Conservation (phyloP, 2,113 vertebrate species). For the Maccullochella peelii region DNA sequence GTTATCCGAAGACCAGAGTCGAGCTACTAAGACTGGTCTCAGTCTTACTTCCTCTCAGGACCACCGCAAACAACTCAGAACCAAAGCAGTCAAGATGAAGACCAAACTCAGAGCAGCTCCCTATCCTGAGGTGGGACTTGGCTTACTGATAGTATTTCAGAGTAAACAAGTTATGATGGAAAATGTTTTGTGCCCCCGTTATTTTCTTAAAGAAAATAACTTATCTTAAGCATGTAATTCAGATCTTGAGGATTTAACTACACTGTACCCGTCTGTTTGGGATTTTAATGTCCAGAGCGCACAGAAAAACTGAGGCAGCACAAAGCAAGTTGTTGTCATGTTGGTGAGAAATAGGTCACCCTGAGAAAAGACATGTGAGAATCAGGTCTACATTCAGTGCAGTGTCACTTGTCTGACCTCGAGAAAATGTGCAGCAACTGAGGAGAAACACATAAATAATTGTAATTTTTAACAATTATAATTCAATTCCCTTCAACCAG, state of each 20-base stretch:
- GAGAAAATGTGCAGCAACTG: too few species aligned
- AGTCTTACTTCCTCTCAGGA: constrained; percentile 88
- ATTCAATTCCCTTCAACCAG: background rate
- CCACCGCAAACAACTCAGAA: constrained; percentile 87
- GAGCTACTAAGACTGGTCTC: constrained; percentile 83
- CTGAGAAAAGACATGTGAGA: background rate
- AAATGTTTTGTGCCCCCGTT: background rate
- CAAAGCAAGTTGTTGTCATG: background rate
- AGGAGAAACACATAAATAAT: too few species aligned
- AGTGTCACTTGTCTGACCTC: too few species aligned
- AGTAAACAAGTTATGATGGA: background rate
- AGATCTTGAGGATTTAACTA: background rate
- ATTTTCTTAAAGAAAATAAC: background rate
- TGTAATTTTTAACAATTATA: background rate
- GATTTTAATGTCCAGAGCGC: too few species aligned
- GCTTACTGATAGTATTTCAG: background rate
- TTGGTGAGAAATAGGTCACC: background rate
- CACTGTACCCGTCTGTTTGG: too few species aligned
- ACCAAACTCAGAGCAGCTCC: constrained; percentile 88
- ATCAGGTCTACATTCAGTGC: background rate
- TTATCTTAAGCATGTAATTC: background rate
- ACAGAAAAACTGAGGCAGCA: background rate
- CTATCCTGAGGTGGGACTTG: constrained; percentile 88
- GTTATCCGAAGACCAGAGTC: constrained; percentile 91
- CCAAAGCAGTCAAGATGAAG: constrained; percentile 88